Conservation (phyloP, 2,797 vertebrate species). For the Urosaurus nigricauda region DNA sequence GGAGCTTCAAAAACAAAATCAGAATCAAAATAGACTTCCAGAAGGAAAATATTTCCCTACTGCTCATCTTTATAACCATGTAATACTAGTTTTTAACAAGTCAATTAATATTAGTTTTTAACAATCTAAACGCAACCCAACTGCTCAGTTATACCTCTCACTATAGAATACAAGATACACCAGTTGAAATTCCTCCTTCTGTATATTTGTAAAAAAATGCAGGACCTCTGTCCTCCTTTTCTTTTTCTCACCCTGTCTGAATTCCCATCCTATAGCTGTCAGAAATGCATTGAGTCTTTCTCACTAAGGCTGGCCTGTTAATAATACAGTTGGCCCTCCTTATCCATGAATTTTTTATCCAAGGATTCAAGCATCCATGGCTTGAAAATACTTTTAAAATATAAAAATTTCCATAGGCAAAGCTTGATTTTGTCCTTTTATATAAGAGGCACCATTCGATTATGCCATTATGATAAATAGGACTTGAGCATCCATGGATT, state of each 20-base stretch:
- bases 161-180: background rate
- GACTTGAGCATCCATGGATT: too few relatives aligned
- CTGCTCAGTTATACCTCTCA: background rate
- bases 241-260: background rate
- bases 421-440: too few relatives aligned
- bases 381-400: too few relatives aligned
- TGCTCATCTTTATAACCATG: background rate
- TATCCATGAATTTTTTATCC: too few relatives aligned
- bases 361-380: too few relatives aligned
- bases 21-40: slow-evolving; percentile 49
- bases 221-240: background rate
- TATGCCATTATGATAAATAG: too few relatives aligned
- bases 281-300: background rate
- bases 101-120: slow-evolving; percentile 1
- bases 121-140: background rate
- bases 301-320: background rate
- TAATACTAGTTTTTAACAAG: background rate
- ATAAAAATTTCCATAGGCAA: too few relatives aligned
- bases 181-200: background rate
- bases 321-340: too few relatives aligned
- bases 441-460: too few relatives aligned
- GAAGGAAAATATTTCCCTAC: slow-evolving; percentile 11
- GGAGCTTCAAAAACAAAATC: slow-evolving; percentile 84
- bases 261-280: background rate
- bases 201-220: background rate